phyloP scores from a whole-genome alignment of 2,797 vertebrate species.

The Eidolon dupreanum region DNA sequence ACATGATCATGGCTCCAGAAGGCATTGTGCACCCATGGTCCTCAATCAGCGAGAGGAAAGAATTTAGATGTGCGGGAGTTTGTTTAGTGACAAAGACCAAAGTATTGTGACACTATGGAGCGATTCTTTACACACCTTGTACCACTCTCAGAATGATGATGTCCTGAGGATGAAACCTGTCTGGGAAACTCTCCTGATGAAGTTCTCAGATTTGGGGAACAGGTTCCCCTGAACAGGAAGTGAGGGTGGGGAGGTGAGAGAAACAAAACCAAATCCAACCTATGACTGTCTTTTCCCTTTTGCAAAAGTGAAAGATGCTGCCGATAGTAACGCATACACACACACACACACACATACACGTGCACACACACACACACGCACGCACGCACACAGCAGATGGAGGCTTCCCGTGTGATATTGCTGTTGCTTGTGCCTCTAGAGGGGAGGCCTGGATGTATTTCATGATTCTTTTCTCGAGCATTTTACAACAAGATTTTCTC shows the following conservation, averaged over 20 bases:
- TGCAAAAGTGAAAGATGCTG: background rate
- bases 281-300: background rate
- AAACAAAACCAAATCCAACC: background rate
- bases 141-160: fast-evolving
- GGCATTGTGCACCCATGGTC: background rate
- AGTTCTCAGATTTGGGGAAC: background rate
- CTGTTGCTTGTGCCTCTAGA: background rate
- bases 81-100: background rate
- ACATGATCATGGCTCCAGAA: background rate
- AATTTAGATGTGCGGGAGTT: fast-evolving
- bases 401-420: background rate
- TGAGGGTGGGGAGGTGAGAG: background rate
- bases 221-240: background rate
- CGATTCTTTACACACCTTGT: too few species aligned
- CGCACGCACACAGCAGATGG: too few species aligned
- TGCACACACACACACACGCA: background rate
- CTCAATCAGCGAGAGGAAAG: background rate
- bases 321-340: background rate
- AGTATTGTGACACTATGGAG: fast-evolving
- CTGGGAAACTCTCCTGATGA: background rate
- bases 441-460: background rate
- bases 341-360: too few species aligned
- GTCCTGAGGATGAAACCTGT: background rate
- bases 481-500: background rate
- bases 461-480: background rate